phyloP scores from a whole-genome alignment of 2,797 vertebrate genomes.

The Acipenser oxyrinchus region DNA sequence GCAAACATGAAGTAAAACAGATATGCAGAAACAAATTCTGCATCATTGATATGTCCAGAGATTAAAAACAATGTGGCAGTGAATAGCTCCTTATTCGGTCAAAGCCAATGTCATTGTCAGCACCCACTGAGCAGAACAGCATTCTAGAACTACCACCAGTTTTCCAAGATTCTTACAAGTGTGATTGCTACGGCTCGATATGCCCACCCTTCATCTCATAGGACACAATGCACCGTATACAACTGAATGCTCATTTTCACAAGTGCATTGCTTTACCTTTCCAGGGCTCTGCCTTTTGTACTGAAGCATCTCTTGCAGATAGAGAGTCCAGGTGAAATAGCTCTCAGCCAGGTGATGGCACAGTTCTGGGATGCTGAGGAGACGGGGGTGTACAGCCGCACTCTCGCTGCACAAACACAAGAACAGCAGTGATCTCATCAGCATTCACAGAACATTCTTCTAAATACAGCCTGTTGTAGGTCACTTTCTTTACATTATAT shows the following conservation, averaged over 20 bases:
- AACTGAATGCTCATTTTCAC: neutral
- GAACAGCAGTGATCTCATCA: neutral
- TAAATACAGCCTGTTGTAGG: no score
- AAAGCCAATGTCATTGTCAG: no score
- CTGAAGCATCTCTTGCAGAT: slow-evolving; percentile 84
- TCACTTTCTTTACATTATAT: neutral
- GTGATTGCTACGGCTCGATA: neutral
- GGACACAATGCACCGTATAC: neutral
- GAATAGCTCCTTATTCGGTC: no score
- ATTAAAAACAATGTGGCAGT: no score
- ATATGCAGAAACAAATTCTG: no score
- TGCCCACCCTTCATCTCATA: neutral
- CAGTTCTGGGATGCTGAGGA: slow-evolving; percentile 86
- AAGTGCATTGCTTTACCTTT: slow-evolving; percentile 59
- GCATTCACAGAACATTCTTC: neutral
- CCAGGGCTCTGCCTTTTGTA: slow-evolving; percentile 91
- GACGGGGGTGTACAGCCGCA: slow-evolving; percentile 67
- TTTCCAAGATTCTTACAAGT: no score
- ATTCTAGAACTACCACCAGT: no score
- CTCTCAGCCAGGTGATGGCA: slow-evolving; percentile 92
- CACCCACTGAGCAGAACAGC: no score
- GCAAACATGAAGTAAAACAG: no score
- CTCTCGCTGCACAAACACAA: slow-evolving; percentile 54
- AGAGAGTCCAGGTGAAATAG: slow-evolving; percentile 86
- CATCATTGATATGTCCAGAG: no score